These are phyloP conservation scores for Halichoerus grypus DNA, from an alignment of 2,113 vertebrate genomes.

Conservation along the genomic window DNA sequence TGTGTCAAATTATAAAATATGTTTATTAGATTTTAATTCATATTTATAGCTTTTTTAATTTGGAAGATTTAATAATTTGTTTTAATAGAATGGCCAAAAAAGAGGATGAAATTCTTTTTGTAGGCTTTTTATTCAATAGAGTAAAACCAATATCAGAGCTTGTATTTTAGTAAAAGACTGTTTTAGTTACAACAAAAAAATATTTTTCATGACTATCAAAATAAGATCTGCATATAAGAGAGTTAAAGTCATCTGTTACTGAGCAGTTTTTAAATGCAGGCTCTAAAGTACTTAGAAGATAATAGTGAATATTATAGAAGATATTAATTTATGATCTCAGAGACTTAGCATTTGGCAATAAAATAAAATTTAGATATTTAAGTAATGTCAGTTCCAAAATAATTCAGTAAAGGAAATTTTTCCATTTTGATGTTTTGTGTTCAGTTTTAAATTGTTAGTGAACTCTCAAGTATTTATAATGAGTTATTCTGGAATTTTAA, in stretches of 20 bases:
- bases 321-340: slow-evolving; percentile 69
- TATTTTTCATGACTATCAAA: slow-evolving; percentile 80
- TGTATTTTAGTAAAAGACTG: slow-evolving; percentile 87
- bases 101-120: slow-evolving; percentile 85
- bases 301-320: slow-evolving; percentile 68
- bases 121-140: slow-evolving; percentile 85
- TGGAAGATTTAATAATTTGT: slow-evolving; percentile 79
- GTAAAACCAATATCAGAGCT: slow-evolving; percentile 86
- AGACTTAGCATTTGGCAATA: slow-evolving; percentile 80
- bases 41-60: slow-evolving; percentile 85
- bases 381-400: slow-evolving; percentile 74
- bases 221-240: slow-evolving; percentile 80
- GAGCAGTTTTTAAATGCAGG: slow-evolving; percentile 77
- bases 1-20: slow-evolving; percentile 81
- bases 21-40: slow-evolving; percentile 85
- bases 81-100: slow-evolving; percentile 83
- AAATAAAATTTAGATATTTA: slow-evolving; percentile 80
- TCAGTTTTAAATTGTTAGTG: slow-evolving; percentile 82
- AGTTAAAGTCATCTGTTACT: slow-evolving; percentile 80
- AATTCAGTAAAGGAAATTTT: slow-evolving; percentile 61
- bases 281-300: slow-evolving; percentile 79
- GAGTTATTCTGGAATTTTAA: slow-evolving; percentile 81
- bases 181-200: slow-evolving; percentile 82
- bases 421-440: slow-evolving; percentile 73
- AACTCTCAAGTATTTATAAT: slow-evolving; percentile 83